A percentile compares a stretch with the other conserved stretches of the same genome.
Evolutionary conservation across 2,113 vertebrate genomes (phyloP).

Genomic region (Psilopogon haemacephalus): DNA sequence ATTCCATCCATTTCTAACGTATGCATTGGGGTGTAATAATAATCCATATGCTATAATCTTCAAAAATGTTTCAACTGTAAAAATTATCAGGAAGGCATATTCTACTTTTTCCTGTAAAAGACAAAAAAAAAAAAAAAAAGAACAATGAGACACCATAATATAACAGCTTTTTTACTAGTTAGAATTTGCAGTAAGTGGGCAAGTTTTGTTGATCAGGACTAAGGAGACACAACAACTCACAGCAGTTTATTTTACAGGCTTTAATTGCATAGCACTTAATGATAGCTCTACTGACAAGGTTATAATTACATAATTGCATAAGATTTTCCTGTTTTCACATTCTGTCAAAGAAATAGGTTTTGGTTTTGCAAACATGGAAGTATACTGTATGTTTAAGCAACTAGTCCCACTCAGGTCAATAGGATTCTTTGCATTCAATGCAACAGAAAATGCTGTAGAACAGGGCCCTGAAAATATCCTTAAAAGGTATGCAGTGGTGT

Average conservation of each 20-base stretch:
- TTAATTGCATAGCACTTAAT: not conserved
- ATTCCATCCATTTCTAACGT: slow-evolving; percentile 99
- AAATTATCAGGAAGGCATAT: slow-evolving; percentile 99
- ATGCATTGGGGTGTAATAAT: slow-evolving; percentile 97
- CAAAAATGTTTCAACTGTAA: slow-evolving; percentile 99
- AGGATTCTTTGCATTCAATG: not conserved
- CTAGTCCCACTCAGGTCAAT: not conserved
- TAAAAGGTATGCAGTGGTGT: not conserved
- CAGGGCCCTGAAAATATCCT: not conserved
- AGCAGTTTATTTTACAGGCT: not conserved
- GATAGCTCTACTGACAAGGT: not conserved
- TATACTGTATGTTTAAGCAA: not conserved
- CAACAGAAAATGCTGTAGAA: not conserved
- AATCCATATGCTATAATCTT: slow-evolving; percentile 99
- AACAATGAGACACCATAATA: not conserved
- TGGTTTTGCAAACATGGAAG: not conserved
- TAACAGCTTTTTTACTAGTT: not conserved
- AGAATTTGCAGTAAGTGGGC: not conserved
- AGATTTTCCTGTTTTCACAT: not conserved
- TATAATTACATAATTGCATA: not conserved
- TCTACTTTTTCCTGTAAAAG: slow-evolving; percentile 97
- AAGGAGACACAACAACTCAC: not conserved
- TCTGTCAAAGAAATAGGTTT: not conserved
- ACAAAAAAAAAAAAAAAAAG: slow-evolving; percentile 51
- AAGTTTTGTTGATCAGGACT: not conserved